Conservation (phyloP, 2,113 vertebrate genomes). For the Merops nubicus region DNA sequence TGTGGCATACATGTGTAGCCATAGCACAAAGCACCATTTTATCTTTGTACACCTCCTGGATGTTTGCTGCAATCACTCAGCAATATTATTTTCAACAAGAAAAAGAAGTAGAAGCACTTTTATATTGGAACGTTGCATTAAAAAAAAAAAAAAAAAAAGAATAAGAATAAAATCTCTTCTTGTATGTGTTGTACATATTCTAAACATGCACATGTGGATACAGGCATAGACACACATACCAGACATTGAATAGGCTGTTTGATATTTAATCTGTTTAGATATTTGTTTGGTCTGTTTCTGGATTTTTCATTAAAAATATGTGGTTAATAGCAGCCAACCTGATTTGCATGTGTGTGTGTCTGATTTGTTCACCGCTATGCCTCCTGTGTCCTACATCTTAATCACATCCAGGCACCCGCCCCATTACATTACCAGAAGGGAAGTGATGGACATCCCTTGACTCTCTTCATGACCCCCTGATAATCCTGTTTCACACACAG, state of each 20-base stretch:
- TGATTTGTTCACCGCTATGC: slow-evolving; percentile 80
- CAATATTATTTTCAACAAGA: not conserved
- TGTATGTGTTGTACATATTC: not conserved
- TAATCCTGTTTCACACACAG: slow-evolving; percentile 99
- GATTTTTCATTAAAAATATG: slow-evolving; percentile 81
- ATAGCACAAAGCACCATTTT: slow-evolving; percentile 28
- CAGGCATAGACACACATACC: not conserved
- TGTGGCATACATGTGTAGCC: not conserved
- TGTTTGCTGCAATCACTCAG: slow-evolving; percentile 33
- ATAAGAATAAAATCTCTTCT: not conserved
- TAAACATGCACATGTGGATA: not conserved
- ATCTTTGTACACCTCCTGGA: not conserved
- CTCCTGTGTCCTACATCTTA: slow-evolving; percentile 91
- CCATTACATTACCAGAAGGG: slow-evolving; percentile 88
- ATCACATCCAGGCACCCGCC: slow-evolving; percentile 87
- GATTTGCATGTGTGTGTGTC: slow-evolving; percentile 87
- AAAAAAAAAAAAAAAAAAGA: not conserved
- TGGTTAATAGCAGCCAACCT: slow-evolving; percentile 77
- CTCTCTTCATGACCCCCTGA: slow-evolving; percentile 95
- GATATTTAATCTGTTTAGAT: slow-evolving; percentile 72
- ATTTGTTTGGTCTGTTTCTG: slow-evolving; percentile 74
- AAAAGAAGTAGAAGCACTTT: slow-evolving; percentile 42
- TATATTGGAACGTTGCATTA: slow-evolving; percentile 5
- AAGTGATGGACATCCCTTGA: slow-evolving; percentile 97
- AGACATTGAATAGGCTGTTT: slow-evolving; percentile 22